Percentiles rank a stretch among this genome's conserved stretches.
These are phyloP conservation scores for Nebria salina DNA, from an alignment of 2,888 invertebrate species.

Conservation along the genomic window DNA sequence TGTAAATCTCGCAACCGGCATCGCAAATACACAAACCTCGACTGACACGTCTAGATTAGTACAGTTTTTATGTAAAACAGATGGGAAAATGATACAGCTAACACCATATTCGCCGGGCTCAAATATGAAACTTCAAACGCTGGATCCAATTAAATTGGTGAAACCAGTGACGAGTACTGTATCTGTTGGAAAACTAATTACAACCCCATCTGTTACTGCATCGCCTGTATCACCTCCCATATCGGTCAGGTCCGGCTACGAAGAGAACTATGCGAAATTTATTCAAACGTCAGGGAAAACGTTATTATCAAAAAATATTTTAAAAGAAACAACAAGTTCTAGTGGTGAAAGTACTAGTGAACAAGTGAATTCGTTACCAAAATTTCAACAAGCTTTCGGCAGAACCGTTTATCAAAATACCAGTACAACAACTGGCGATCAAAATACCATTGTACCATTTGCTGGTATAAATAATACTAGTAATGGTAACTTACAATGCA, in stretches of 20 bases:
- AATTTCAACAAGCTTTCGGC: constrained; percentile 83
- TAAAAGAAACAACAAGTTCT: constrained; percentile 20
- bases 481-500: constrained; percentile 42
- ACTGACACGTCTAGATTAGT: constrained; percentile 38
- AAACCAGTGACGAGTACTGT: constrained; percentile 17
- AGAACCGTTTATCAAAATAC: constrained; percentile 70
- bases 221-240: constrained; percentile 52
- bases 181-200: constrained; percentile 49
- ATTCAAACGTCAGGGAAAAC: constrained; percentile 60
- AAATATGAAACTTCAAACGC: constrained; percentile 39
- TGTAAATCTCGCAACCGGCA: constrained; percentile 65
- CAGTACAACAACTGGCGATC: constrained; percentile 49
- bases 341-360: constrained; percentile 54
- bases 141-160: constrained; percentile 24
- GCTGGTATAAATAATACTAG: constrained; percentile 53
- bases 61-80: constrained; percentile 43
- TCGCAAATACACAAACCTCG: constrained; percentile 50
- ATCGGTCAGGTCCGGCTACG: constrained; percentile 63
- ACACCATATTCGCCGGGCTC: constrained; percentile 39
- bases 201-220: constrained; percentile 54
- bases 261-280: constrained; percentile 69
- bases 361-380: constrained; percentile 69
- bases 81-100: constrained; percentile 41
- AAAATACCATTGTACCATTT: constrained; percentile 31
- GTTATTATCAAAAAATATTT: constrained; percentile 51